phyloP scores from a whole-genome alignment of 2,113 vertebrate genomes.

The Elanoides forficatus region DNA sequence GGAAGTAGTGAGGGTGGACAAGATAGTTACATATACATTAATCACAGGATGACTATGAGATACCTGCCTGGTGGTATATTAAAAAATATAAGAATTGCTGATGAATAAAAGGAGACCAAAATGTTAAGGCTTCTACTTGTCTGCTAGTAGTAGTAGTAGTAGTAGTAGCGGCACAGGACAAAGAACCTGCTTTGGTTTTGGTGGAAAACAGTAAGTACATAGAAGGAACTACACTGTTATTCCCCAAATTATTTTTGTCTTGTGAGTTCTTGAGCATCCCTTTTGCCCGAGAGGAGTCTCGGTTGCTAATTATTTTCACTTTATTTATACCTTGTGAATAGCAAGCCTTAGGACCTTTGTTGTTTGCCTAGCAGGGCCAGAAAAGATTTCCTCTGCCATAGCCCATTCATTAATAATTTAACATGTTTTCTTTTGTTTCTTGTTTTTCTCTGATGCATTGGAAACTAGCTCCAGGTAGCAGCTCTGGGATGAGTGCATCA shows the following conservation, averaged over 20 bases:
- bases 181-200: neutral
- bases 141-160: no score
- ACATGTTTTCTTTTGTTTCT: neutral
- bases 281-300: neutral
- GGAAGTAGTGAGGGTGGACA: neutral
- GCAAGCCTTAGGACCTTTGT: neutral
- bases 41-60: neutral
- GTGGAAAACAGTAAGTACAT: neutral
- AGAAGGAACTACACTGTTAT: neutral
- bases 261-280: neutral
- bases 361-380: neutral
- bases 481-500: neutral
- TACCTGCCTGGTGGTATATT: no score
- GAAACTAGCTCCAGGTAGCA: neutral
- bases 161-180: neutral
- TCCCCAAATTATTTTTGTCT: neutral
- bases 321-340: neutral
- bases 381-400: neutral
- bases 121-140: neutral
- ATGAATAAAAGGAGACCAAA: neutral
- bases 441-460: neutral
- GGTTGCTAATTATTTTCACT: neutral
- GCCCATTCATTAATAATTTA: neutral
- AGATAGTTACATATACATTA: neutral
- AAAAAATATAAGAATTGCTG: accelerated